Evolutionary conservation across 2,113 vertebrate genomes (phyloP).

Genomic region (Ibidorhyncha struthersii): DNA sequence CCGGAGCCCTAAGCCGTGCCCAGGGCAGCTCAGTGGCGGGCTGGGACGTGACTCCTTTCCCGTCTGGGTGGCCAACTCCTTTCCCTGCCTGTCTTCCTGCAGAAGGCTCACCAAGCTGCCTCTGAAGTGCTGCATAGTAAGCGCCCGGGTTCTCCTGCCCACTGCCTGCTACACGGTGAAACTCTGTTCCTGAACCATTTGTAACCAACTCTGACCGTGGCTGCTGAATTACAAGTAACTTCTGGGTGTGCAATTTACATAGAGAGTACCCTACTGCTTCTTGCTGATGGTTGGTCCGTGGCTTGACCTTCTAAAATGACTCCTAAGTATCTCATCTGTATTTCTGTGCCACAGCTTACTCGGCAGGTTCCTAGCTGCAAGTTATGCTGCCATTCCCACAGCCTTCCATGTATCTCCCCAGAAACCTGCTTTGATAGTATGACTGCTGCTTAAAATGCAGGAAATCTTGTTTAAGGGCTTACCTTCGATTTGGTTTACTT

Average conservation of each 20-base stretch:
- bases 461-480: not conserved
- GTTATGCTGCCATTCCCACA: not conserved
- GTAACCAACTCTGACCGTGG: not conserved
- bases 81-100: not conserved
- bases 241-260: not conserved
- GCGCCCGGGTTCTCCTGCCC: not conserved
- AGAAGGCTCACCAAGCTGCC: not conserved
- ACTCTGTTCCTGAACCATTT: not conserved
- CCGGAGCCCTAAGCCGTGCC: rapidly evolving
- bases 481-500: not conserved
- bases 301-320: not conserved
- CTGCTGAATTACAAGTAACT: not conserved
- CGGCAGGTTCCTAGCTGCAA: not conserved
- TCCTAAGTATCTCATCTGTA: not conserved
- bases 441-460: not conserved
- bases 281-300: not conserved
- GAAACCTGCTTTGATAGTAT: not conserved
- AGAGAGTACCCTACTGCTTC: not conserved
- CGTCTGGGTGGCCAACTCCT: not conserved
- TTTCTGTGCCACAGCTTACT: not conserved
- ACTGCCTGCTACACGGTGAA: not conserved
- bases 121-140: not conserved
- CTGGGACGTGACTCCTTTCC: not conserved
- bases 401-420: not conserved
- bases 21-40: not conserved